A percentile compares a stretch with the other conserved stretches of the same genome.
These are phyloP conservation scores for Philantomba maxwellii DNA, from an alignment of 2,113 vertebrate species.

Conservation along the genomic window DNA sequence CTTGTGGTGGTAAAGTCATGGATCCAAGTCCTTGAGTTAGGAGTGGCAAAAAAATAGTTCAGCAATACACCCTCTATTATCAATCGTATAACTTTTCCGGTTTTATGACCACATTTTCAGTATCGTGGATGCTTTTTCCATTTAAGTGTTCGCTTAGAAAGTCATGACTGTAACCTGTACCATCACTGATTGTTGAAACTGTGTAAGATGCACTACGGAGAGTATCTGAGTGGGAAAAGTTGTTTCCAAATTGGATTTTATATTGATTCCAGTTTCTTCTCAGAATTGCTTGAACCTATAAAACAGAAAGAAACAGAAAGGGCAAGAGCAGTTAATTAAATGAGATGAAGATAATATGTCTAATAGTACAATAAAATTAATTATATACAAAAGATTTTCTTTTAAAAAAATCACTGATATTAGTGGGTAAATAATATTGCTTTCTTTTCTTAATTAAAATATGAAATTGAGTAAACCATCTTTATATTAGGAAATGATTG, in stretches of 20 bases:
- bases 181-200: conserved; percentile 91
- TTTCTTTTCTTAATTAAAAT: not conserved
- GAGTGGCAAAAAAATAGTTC: not conserved
- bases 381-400: not conserved
- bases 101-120: conserved; percentile 83
- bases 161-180: conserved; percentile 90
- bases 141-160: conserved; percentile 90
- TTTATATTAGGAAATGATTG: not conserved
- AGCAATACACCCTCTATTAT: conserved; percentile 1
- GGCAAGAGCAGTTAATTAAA: not conserved
- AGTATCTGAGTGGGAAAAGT: conserved; percentile 89
- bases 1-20: conserved; percentile 48
- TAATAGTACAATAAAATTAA: not conserved
- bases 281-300: conserved; percentile 92
- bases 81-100: conserved; percentile 86
- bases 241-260: conserved; percentile 91
- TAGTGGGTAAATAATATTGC: not conserved
- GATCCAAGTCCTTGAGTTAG: not conserved
- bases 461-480: not conserved
- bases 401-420: not conserved
- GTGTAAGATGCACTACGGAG: conserved; percentile 94
- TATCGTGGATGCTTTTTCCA: conserved; percentile 89
- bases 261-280: conserved; percentile 96
- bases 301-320: not conserved
- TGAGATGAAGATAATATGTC: not conserved